Percentiles rank a stretch among this genome's conserved stretches.
Evolutionary conservation across 2,113 vertebrate genomes (phyloP).

Genomic region (Hippotragus niger): DNA sequence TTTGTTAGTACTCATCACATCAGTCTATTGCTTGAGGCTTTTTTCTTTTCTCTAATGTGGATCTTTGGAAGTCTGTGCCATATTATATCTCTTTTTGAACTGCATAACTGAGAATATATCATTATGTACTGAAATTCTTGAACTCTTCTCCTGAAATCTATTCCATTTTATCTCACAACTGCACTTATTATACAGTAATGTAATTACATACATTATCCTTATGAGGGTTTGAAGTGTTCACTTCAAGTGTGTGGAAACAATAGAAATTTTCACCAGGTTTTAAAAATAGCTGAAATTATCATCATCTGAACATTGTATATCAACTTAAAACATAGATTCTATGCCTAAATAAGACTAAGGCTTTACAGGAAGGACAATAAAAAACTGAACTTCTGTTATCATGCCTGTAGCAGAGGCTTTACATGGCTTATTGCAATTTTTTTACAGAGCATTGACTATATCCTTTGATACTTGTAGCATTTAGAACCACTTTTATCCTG

Average conservation of each 20-base stretch:
- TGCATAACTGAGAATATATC: constrained; percentile 24
- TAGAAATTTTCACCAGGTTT: constrained; percentile 17
- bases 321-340: not conserved
- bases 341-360: not conserved
- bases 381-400: not conserved
- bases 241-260: constrained; percentile 6
- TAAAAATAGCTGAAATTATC: not conserved
- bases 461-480: not conserved
- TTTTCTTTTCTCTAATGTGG: not conserved
- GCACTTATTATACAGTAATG: constrained; percentile 37
- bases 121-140: constrained; percentile 20
- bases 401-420: not conserved
- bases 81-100: constrained; percentile 43
- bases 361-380: not conserved
- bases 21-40: constrained; percentile 30
- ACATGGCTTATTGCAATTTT: not conserved
- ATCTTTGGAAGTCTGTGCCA: constrained; percentile 15
- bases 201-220: constrained; percentile 42
- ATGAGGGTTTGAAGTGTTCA: constrained; percentile 17
- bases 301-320: not conserved
- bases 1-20: constrained; percentile 22
- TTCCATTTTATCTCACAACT: constrained; percentile 37
- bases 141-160: constrained; percentile 27
- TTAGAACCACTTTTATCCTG: constrained; percentile 28
- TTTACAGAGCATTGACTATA: not conserved